Percentiles rank a stretch among this genome's conserved stretches.
Conservation (phyloP, 64 coral and sea anemone genomes). For the Pocillopora verrucosa region DNA sequence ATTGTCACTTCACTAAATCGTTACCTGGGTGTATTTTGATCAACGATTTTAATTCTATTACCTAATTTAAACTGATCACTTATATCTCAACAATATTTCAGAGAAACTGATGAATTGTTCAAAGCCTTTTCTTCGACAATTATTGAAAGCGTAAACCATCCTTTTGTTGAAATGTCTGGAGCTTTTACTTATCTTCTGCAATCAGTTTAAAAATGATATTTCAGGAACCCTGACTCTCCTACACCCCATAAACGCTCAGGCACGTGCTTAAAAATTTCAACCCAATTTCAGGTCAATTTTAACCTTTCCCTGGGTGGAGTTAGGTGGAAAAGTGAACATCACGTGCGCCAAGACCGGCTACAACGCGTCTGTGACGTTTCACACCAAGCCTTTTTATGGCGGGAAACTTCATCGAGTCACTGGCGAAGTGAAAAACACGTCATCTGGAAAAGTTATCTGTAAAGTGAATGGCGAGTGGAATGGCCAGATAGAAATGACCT, state of each 20-base stretch:
- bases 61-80: too few species aligned
- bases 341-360: conserved; percentile 89
- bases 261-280: background rate
- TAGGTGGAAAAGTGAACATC: conserved; percentile 95
- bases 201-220: too few species aligned
- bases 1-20: too few species aligned
- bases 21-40: too few species aligned
- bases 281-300: conserved; percentile 80
- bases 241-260: background rate
- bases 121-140: too few species aligned
- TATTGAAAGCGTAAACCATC: too few species aligned
- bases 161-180: too few species aligned
- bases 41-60: too few species aligned
- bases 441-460: conserved; percentile 83
- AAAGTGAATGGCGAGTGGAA: conserved; percentile 97
- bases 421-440: conserved; percentile 86
- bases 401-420: conserved; percentile 86
- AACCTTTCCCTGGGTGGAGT: conserved; percentile 94
- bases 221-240: too few species aligned
- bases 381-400: conserved; percentile 98
- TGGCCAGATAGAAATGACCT: conserved; percentile 77
- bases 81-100: too few species aligned
- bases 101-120: too few species aligned
- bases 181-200: too few species aligned
- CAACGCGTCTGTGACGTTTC: conserved; percentile 88